A percentile compares a stretch with the other conserved stretches of the same genome.
These are phyloP conservation scores for Hirtodrosophila cameraria DNA, from an alignment of 2,888 invertebrate species.

Conservation along the genomic window DNA sequence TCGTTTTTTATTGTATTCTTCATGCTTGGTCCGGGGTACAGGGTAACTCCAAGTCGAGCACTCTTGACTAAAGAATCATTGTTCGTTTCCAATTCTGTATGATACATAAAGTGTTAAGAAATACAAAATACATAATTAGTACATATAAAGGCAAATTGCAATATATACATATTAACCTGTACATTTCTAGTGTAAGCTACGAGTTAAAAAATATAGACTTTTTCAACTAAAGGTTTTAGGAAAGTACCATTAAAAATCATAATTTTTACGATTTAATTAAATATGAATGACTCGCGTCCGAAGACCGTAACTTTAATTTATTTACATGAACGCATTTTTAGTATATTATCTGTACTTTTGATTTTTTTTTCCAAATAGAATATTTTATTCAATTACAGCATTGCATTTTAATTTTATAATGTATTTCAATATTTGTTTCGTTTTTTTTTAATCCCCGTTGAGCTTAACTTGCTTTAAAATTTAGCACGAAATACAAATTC, in stretches of 20 bases:
- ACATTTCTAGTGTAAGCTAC: conserved; percentile 27
- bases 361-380: too few relatives aligned
- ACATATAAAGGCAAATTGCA: conserved; percentile 29
- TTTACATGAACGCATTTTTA: neutral
- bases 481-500: conserved; percentile 10
- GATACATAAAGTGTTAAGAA: conserved; percentile 12
- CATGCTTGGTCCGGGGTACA: conserved; percentile 25
- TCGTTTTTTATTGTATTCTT: conserved; percentile 2
- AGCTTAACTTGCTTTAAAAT: conserved; percentile 27
- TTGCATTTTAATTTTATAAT: neutral
- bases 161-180: conserved; percentile 26
- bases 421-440: neutral
- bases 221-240: conserved; percentile 47
- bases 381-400: neutral
- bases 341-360: too few relatives aligned
- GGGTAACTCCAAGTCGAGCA: conserved; percentile 18
- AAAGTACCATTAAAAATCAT: conserved; percentile 18
- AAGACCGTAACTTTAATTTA: too few relatives aligned
- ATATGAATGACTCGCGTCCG: neutral
- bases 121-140: conserved; percentile 14
- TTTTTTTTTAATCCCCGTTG: too few relatives aligned
- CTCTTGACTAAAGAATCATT: conserved; percentile 9
- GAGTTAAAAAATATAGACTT: conserved; percentile 37
- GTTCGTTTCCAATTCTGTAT: conserved; percentile 4
- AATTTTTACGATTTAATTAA: conserved; percentile 36